phyloP scores from a whole-genome alignment of 1,140 invertebrate species.

The Diploscapter pachys region DNA sequence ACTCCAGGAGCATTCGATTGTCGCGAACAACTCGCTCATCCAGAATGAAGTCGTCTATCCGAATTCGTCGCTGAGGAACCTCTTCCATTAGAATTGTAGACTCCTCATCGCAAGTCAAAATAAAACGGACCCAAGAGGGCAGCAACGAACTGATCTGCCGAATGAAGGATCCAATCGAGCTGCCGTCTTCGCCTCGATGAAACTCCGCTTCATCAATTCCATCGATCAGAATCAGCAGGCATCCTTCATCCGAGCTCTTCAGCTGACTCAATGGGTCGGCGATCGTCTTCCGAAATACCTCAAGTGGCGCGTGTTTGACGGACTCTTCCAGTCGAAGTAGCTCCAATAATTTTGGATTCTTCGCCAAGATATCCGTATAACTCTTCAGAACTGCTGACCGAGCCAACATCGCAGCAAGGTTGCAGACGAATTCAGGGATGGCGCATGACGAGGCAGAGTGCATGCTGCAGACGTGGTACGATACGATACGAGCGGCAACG shows the following conservation, averaged over 20 bases:
- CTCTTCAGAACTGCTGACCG: slow-evolving; percentile 11
- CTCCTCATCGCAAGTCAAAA: slow-evolving; percentile 45
- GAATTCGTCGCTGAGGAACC: slow-evolving; percentile 69
- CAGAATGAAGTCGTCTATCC: slow-evolving; percentile 62
- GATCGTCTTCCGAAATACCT: slow-evolving; percentile 30
- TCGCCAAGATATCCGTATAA: slow-evolving; percentile 25
- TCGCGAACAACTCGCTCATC: slow-evolving; percentile 44
- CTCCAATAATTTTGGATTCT: slow-evolving; percentile 9
- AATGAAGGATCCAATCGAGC: slow-evolving; percentile 85
- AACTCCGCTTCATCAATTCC: slow-evolving; percentile 92
- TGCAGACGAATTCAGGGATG: slow-evolving; percentile 32
- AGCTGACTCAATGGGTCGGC: slow-evolving; percentile 25
- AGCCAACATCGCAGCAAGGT: slow-evolving; percentile 20
- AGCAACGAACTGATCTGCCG: slow-evolving; percentile 76
- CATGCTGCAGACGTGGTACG: slow-evolving; percentile 25
- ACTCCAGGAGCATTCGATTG: slow-evolving; percentile 75
- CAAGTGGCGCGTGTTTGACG: slow-evolving; percentile 17
- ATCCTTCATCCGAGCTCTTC: slow-evolving; percentile 13
- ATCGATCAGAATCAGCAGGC: slow-evolving; percentile 76
- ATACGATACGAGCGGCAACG: slow-evolving; percentile 27
- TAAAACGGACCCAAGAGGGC: slow-evolving; percentile 85
- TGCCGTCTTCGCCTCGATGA: slow-evolving; percentile 83
- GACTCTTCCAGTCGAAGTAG: slow-evolving; percentile 26
- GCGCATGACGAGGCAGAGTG: slow-evolving; percentile 21
- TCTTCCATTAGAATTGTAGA: background rate